Evolutionary conservation across 2,797 vertebrate species (phyloP).

Genomic region (Pagetopsis macropterus): DNA sequence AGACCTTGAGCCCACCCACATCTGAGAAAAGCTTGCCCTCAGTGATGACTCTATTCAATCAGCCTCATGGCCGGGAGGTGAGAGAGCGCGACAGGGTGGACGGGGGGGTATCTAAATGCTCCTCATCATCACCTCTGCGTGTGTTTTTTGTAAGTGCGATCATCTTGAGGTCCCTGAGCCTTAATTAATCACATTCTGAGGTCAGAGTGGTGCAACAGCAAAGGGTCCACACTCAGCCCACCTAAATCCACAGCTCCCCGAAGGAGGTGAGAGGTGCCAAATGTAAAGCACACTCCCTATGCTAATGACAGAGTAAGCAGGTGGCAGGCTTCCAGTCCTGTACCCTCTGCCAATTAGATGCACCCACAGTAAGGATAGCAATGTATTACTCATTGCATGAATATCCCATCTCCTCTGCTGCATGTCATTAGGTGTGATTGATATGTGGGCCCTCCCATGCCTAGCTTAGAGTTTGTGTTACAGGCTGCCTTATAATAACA

Average conservation of each 20-base stretch:
- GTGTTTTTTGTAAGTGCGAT: constrained; percentile 46
- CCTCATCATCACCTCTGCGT: constrained; percentile 59
- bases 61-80: constrained; percentile 41
- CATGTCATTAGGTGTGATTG: constrained; percentile 45
- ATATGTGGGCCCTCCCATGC: constrained; percentile 41
- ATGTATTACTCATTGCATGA: constrained; percentile 24
- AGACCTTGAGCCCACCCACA: constrained; percentile 64
- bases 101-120: constrained; percentile 40
- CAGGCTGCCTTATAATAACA: constrained; percentile 36
- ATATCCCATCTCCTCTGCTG: constrained; percentile 40
- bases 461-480: constrained; percentile 27
- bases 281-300: constrained; percentile 47
- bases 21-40: constrained; percentile 55
- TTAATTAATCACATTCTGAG: constrained; percentile 63
- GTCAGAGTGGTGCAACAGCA: constrained; percentile 49
- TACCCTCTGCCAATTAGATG: constrained; percentile 61
- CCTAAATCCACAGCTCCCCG: constrained; percentile 34
- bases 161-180: constrained; percentile 32
- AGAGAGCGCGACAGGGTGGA: constrained; percentile 28
- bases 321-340: constrained; percentile 48
- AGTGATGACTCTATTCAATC: constrained; percentile 70
- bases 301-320: constrained; percentile 60
- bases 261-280: constrained; percentile 60
- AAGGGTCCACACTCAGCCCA: constrained; percentile 34
- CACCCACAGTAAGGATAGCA: constrained; percentile 32